phyloP scores from a whole-genome alignment of 2,797 vertebrate species.

The Avahi laniger region DNA sequence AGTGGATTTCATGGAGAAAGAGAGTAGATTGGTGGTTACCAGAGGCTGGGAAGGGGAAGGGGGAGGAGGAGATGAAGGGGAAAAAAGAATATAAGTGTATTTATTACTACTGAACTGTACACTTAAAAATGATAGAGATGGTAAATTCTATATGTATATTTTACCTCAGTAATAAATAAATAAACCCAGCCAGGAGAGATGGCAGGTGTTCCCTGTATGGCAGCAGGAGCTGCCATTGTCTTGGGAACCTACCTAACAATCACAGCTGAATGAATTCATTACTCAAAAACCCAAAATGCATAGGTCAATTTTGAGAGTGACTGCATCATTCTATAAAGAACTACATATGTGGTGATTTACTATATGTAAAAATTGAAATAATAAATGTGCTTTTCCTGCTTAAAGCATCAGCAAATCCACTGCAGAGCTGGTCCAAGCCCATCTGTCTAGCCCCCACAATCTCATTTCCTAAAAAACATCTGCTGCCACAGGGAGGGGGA shows the following conservation, averaged over 20 bases:
- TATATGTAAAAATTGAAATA: not conserved
- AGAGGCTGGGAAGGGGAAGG: no score
- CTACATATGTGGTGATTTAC: not conserved
- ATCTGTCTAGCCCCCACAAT: not conserved
- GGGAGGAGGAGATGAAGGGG: no score
- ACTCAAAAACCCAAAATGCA: not conserved
- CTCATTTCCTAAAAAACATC: conserved; percentile 23
- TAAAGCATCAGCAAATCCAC: not conserved
- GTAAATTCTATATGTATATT: no score
- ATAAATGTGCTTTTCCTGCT: not conserved
- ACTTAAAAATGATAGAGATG: no score
- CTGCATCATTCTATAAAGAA: conserved; percentile 1
- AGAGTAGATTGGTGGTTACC: no score
- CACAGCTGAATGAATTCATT: not conserved
- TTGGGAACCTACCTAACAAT: not conserved
- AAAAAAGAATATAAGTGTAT: no score
- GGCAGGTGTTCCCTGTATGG: not conserved
- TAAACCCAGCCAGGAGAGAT: not conserved
- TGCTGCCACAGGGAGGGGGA: not conserved
- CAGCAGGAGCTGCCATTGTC: not conserved
- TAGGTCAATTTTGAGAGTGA: conserved; percentile 32
- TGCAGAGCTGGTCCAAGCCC: not conserved
- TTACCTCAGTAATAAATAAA: no score
- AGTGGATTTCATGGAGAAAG: no score
- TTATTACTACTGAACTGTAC: no score